phyloP scores from a whole-genome alignment of 1,140 invertebrate species.

The Pseudomyrmex cubaensis region DNA sequence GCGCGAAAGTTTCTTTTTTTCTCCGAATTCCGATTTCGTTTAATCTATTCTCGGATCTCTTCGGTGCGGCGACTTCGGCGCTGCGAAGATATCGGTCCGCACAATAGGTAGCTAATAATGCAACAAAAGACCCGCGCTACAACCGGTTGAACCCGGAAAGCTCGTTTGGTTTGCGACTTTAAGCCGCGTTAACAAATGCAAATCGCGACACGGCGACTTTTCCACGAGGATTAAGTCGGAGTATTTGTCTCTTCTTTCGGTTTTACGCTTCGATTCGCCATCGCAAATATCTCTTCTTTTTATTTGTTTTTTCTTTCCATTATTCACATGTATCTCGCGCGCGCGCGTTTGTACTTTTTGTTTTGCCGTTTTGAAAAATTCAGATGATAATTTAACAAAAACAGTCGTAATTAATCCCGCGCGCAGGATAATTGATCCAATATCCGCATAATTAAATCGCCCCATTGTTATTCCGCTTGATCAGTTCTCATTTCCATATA shows the following conservation, averaged over 20 bases:
- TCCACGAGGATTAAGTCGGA: conserved; percentile 72
- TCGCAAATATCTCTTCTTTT: conserved; percentile 17
- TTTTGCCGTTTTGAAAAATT: too few species aligned
- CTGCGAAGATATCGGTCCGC: conserved; percentile 47
- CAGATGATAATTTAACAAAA: too few species aligned
- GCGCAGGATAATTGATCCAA: neutral
- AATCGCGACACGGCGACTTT: conserved; percentile 74
- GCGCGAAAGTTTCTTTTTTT: neutral
- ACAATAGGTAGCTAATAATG: conserved; percentile 76
- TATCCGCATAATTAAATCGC: neutral
- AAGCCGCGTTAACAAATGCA: conserved; percentile 77
- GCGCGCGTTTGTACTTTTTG: too few species aligned
- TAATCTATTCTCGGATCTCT: neutral
- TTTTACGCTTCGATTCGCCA: conserved; percentile 45
- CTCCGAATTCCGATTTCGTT: conserved; percentile 11
- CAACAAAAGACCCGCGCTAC: conserved; percentile 63
- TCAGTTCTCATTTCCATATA: conserved; percentile 18
- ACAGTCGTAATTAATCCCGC: too few species aligned
- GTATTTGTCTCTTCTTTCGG: conserved; percentile 58
- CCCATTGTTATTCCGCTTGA: neutral
- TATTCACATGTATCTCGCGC: conserved; percentile 18
- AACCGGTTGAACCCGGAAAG: conserved; percentile 80
- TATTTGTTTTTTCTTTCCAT: neutral
- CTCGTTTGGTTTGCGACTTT: conserved; percentile 68
- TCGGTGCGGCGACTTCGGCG: neutral